Conservation (phyloP, 2,797 vertebrate genomes). For the Luscinia luscinia region DNA sequence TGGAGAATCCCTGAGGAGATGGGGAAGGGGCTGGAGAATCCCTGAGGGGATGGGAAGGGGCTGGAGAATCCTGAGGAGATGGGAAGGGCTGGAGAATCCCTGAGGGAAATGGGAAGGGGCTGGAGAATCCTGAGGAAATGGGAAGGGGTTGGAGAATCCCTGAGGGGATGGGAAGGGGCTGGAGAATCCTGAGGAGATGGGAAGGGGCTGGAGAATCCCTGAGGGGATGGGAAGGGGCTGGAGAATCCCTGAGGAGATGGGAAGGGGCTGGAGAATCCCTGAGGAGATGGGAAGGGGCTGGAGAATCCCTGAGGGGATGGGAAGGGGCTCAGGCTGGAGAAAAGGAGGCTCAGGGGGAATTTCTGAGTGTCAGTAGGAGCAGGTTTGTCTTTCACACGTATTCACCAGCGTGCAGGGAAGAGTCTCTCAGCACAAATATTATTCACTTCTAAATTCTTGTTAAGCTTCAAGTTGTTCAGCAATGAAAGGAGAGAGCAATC, state of each 20-base stretch:
- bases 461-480: not conserved
- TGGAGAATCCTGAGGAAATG: not conserved
- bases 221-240: not conserved
- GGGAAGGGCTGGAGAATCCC: not conserved
- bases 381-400: not conserved
- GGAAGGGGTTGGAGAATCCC: not conserved
- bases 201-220: not conserved
- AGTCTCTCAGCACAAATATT: slow-evolving; percentile 1
- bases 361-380: not conserved
- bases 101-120: not conserved
- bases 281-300: not conserved
- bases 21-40: not conserved
- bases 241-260: not conserved
- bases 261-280: not conserved
- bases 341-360: too few relatives aligned
- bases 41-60: not conserved
- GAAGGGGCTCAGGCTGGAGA: too few relatives aligned
- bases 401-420: not conserved
- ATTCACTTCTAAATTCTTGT: slow-evolving; percentile 5
- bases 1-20: not conserved
- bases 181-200: not conserved
- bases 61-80: not conserved
- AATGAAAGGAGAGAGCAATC: slow-evolving; percentile 20
- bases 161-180: not conserved
- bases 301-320: too few relatives aligned